Conservation (phyloP, 2,888 invertebrate genomes). For the Callosobruchus maculatus region DNA sequence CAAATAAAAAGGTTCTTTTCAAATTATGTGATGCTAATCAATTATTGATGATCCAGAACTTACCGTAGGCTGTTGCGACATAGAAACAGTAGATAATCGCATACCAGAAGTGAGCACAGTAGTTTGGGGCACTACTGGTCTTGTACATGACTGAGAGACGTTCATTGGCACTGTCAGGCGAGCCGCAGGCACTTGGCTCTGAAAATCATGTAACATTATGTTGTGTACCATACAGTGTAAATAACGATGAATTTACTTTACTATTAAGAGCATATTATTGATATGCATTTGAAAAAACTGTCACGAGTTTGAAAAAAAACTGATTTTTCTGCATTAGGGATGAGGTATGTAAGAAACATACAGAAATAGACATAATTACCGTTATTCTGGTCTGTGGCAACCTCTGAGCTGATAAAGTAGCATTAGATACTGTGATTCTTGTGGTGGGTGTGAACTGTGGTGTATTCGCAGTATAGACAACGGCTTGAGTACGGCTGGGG, state of each 20-base stretch:
- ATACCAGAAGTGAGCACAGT: constrained; percentile 41
- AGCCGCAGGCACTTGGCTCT: constrained; percentile 41
- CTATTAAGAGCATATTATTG: too few species aligned
- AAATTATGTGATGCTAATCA: too few species aligned
- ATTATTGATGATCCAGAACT: too few species aligned
- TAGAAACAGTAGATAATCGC: constrained; percentile 38
- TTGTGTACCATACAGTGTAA: too few species aligned
- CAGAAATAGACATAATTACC: constrained; percentile 26
- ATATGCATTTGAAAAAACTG: too few species aligned
- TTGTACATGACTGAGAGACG: constrained; percentile 33
- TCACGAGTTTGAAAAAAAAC: too few species aligned
- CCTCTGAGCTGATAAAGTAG: constrained; percentile 31
- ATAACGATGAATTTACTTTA: too few species aligned
- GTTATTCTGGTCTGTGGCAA: constrained; percentile 33
- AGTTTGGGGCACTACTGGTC: constrained; percentile 41
- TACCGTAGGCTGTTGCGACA: constrained; percentile 28
- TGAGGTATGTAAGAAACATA: background rate
- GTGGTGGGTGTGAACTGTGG: constrained; percentile 38
- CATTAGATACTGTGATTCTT: constrained; percentile 40
- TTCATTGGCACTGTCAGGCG: constrained; percentile 41
- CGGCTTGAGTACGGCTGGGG: constrained; percentile 45
- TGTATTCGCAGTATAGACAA: constrained; percentile 43
- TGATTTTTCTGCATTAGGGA: too few species aligned
- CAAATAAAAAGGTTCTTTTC: too few species aligned
- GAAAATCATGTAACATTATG: background rate